A percentile compares a stretch with the other conserved stretches of the same genome.
Evolutionary conservation across 2,113 vertebrate genomes (phyloP).

Genomic region (Salvator merianae): DNA sequence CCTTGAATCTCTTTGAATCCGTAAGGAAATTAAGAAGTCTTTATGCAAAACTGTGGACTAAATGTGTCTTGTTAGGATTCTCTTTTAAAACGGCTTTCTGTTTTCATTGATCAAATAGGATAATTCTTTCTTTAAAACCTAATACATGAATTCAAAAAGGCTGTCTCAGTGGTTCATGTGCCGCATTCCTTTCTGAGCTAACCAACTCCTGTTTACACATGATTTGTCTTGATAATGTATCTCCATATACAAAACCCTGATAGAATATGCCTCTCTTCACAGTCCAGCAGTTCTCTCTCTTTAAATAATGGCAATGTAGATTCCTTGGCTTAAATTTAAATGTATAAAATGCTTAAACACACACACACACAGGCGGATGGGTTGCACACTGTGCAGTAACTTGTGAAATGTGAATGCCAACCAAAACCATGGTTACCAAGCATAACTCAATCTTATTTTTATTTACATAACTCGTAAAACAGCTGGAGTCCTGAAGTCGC

Average conservation of each 20-base stretch:
- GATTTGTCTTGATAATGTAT: conserved; percentile 57
- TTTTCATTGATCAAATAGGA: neutral
- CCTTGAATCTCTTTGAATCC: no score
- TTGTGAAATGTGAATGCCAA: conserved; percentile 79
- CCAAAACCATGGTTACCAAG: conserved; percentile 78
- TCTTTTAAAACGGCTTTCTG: neutral
- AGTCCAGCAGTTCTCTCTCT: conserved; percentile 65
- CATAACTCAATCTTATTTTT: conserved; percentile 82
- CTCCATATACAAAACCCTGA: conserved; percentile 36
- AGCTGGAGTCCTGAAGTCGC: conserved; percentile 81
- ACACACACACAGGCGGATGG: conserved; percentile 63
- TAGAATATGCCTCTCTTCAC: conserved; percentile 61
- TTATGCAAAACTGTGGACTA: neutral
- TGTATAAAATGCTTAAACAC: conserved; percentile 58
- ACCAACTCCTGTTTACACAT: conserved; percentile 44
- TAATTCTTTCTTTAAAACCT: conserved; percentile 3
- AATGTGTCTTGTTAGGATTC: no score
- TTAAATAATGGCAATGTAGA: conserved; percentile 69
- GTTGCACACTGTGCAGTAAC: conserved; percentile 80
- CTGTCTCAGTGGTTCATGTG: conserved; percentile 44
- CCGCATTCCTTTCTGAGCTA: conserved; percentile 35
- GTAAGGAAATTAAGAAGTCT: neutral
- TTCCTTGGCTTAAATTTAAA: conserved; percentile 71
- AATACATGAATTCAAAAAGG: conserved; percentile 53
- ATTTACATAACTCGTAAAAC: conserved; percentile 85